These are phyloP conservation scores for Sesamia nonagrioides DNA, from an alignment of 1,140 invertebrate species.

Conservation along the genomic window DNA sequence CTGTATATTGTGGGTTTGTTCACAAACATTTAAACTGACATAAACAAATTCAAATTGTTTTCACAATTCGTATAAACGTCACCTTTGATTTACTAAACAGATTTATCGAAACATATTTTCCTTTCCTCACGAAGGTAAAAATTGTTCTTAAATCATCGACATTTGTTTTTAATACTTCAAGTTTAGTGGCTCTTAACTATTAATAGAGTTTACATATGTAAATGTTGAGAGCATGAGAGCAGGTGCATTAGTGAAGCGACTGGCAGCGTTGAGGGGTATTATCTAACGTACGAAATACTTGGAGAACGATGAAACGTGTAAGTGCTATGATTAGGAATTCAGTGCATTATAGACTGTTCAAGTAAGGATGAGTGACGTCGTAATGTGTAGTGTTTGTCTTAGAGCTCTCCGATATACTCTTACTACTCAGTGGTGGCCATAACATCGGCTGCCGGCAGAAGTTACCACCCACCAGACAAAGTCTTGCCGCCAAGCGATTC, in stretches of 20 bases:
- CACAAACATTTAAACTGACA: too few species aligned
- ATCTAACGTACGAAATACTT: conserved; percentile 3
- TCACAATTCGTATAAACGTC: too few species aligned
- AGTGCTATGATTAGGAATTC: background rate
- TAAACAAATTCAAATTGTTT: too few species aligned
- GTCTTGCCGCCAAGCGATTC: too few species aligned
- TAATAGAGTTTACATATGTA: conserved; percentile 37
- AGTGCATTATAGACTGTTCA: background rate
- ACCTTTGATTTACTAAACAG: background rate
- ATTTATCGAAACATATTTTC: conserved; percentile 5
- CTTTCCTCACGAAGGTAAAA: conserved; percentile 3
- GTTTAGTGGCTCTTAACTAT: conserved; percentile 36
- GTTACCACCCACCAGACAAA: too few species aligned
- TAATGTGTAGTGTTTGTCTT: too few species aligned
- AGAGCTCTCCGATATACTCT: too few species aligned
- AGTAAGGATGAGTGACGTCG: background rate
- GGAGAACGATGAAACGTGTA: conserved; percentile 8
- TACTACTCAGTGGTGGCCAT: too few species aligned
- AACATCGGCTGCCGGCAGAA: too few species aligned
- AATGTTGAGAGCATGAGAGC: background rate
- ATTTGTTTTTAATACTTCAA: conserved; percentile 30
- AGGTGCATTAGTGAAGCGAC: conserved; percentile 33
- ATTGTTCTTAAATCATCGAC: background rate
- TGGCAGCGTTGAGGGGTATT: background rate
- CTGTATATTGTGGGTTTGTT: too few species aligned